Base-by-base conservation (phyloP, 2,113 vertebrate genomes). In the Saccopteryx bilineata region DNA sequence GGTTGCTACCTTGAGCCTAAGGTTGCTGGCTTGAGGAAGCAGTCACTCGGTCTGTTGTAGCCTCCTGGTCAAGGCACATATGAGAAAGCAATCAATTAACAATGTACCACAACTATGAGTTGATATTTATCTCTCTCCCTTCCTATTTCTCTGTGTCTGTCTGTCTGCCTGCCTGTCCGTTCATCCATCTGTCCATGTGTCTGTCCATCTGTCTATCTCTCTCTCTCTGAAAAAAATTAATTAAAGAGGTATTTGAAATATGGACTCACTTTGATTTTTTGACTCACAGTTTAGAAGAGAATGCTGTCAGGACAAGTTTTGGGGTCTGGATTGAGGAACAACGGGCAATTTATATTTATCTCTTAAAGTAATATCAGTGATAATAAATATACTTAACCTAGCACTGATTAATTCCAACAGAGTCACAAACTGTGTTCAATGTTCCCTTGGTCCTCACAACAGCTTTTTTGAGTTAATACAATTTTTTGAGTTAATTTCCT, bases 271-370 rank as follows among this genome's bases (percentile, higher is more conserved):
- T 28, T 65, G 90, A 75, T 56, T 72, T 71, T 58, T 84, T 84
- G 48, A 92, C 80, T 46, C 52, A 79, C 31, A 5, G 26, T 23
- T 52, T 79, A 21, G 33, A 39, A 7, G 15, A 71, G 28, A 69
- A 61, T 48, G 39, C 24, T 71, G 5, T 39, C 46, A 71, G 61
- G 63, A 69, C 21, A 71, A 66, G 15, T 71, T 54, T 15, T 21
- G 52, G 31, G 80, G 69, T 71, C 83, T 61, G 31, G 31, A 79
- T 61, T 80, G 63, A 79, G 66, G 50, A 52, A 52, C 61, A 71
- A 52, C 31, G 21, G 61, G 61, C 31, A 28, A 52, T 93, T 87
- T 93, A 39, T 71, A 80, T 80, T 93, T 61, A 78, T n/a, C 33
- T 85, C 52, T 61, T n/a, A 52, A 69, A 85, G 61, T 93, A 69